Evolutionary conservation across 1,140 invertebrate species (phyloP).

Genomic region (Lysiphlebus fabarum): DNA sequence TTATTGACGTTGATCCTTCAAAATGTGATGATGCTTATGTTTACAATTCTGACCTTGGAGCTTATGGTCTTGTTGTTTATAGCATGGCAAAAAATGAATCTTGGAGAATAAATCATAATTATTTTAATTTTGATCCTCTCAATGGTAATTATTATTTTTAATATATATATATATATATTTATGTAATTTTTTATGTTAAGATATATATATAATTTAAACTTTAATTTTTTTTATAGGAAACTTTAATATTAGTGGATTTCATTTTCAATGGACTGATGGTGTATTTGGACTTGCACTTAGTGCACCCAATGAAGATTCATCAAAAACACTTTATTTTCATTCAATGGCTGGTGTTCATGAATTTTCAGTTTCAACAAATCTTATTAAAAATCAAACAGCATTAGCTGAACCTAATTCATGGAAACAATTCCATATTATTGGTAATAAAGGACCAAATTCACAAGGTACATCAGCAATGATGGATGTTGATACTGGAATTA

Average conservation of each 20-base stretch:
- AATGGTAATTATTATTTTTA: constrained; percentile 49
- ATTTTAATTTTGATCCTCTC: constrained; percentile 77
- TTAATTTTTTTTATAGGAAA: constrained; percentile 49
- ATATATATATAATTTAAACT: not conserved
- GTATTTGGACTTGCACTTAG: constrained; percentile 68
- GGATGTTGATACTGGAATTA: constrained; percentile 58
- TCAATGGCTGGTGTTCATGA: constrained; percentile 71
- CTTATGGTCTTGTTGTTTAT: constrained; percentile 73
- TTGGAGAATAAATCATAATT: constrained; percentile 74
- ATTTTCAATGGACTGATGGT: constrained; percentile 77
- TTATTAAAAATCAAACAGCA: constrained; percentile 67
- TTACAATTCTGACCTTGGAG: constrained; percentile 72
- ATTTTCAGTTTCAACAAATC: constrained; percentile 67
- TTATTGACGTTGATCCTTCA: constrained; percentile 65
- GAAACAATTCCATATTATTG: constrained; percentile 54
- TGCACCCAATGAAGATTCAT: constrained; percentile 57
- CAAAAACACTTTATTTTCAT: constrained; percentile 72
- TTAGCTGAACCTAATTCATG: constrained; percentile 45
- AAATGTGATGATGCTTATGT: constrained; percentile 70
- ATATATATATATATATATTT: not conserved
- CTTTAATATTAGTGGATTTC: constrained; percentile 67
- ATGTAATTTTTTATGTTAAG: not conserved
- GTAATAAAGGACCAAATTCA: constrained; percentile 59
- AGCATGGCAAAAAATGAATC: constrained; percentile 69
- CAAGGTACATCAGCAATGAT: constrained; percentile 60